These are phyloP conservation scores for Cydia fagiglandana DNA, from an alignment of 1,140 invertebrate species.

Conservation along the genomic window DNA sequence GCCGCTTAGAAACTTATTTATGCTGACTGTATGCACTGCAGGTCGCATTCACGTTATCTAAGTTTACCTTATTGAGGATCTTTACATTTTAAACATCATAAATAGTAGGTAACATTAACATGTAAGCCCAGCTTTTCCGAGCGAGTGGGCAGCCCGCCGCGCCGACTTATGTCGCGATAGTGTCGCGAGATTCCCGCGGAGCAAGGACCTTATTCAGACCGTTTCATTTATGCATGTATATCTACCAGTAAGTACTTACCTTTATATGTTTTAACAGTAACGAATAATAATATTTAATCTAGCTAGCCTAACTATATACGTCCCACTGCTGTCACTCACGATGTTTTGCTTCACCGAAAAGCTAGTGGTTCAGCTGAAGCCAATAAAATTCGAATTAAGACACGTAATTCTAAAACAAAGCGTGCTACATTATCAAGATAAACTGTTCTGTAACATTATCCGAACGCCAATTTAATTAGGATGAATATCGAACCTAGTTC, in stretches of 20 bases:
- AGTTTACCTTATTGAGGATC: too few relatives aligned
- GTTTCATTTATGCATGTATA: slow-evolving; percentile 31
- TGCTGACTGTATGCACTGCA: too few relatives aligned
- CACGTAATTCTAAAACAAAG: slow-evolving; percentile 2
- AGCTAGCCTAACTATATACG: too few relatives aligned
- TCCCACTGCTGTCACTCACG: too few relatives aligned
- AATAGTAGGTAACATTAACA: slow-evolving; percentile 25
- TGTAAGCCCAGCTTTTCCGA: slow-evolving; percentile 37
- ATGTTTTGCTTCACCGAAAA: too few relatives aligned
- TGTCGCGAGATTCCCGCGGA: slow-evolving; percentile 45
- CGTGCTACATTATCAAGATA: slow-evolving; percentile 5
- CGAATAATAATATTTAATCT: neutral
- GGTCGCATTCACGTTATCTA: too few relatives aligned
- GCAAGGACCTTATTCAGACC: slow-evolving; percentile 48
- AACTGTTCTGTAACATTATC: slow-evolving; percentile 21
- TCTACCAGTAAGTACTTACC: neutral
- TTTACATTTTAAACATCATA: neutral
- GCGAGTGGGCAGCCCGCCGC: slow-evolving; percentile 44
- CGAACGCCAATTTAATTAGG: slow-evolving; percentile 28
- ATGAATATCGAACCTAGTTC: slow-evolving; percentile 31
- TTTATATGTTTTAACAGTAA: neutral
- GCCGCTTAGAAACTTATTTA: too few relatives aligned
- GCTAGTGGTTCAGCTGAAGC: neutral
- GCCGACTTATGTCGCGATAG: slow-evolving; percentile 49
- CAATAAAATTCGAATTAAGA: slow-evolving; percentile 1